Evolutionary conservation across 2,113 vertebrate species (phyloP), one percentile per base, ranked within the genome.

Genomic region (Panthera tigris): DNA sequence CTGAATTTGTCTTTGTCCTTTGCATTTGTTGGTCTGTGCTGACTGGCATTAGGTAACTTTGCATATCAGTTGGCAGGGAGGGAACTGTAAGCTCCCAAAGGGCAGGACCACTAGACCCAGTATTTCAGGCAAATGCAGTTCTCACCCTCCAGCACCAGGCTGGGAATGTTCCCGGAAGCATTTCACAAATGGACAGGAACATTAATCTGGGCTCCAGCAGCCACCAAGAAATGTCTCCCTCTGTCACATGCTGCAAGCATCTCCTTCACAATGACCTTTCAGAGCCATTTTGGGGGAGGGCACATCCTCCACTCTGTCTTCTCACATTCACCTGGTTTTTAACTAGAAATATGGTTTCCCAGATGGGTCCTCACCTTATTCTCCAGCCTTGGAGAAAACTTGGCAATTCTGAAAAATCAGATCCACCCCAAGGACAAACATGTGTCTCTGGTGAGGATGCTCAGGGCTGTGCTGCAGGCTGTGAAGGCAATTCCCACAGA

Each of bases 331-430:
- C 86, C 90, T 87, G 82, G 69, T 39, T 55, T 95, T 89, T 83
- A 85, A 61, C 76, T 89, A 50, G 65, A 98, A 92, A 89, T 25
- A 83, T n/a, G 86, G 86, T 39, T 94, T 89, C 55, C 88, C 25
- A 69, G 33, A 78, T 48, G 45, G 39, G 33, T 50, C 66, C 55
- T 94, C 68, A 74, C 50, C 92, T 71, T 76, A 71, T 65, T 87
- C 52, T 94, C 63, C 83, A 85, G 48, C 63, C 93, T 66, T 31
- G 68, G 52, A 23, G 8, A 89, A 91, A 92, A 87, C 36, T 66
- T 76, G 80, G 80, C 90, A 92, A 45, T 1, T 45, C 45, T 45
- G 55, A 94, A 89, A 95, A 93, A 92, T 97, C 48, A 96, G 96
- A 88, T 92, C 89, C 45, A 50, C 45, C 57, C 82, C 61, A 73